Conservation (phyloP, 2,888 invertebrate species). For the Cylindroiulus punctatus region DNA sequence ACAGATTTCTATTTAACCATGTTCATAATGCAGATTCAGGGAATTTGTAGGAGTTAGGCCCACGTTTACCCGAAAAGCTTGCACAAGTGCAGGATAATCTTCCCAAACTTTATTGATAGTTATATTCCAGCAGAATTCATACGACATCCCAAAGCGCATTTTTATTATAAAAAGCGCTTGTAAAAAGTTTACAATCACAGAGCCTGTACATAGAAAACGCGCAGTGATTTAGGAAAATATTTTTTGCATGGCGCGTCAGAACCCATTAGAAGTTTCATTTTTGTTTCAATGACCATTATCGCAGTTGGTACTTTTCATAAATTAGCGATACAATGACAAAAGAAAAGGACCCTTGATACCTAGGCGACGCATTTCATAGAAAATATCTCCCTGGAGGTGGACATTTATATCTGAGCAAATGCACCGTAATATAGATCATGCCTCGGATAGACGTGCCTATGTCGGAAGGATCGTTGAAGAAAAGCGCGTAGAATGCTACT, state of each 20-base stretch:
- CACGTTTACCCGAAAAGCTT: too few species aligned
- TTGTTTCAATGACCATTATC: conserved; percentile 39
- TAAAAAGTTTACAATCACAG: neutral
- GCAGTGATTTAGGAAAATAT: neutral
- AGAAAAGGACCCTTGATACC: conserved; percentile 44
- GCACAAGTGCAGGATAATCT: neutral
- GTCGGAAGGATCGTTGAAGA: neutral
- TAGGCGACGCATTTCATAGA: conserved; percentile 43
- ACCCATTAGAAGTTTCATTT: conserved; percentile 24
- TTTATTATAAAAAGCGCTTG: conserved; percentile 17
- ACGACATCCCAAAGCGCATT: neutral
- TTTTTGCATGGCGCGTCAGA: neutral
- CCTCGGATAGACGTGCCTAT: neutral
- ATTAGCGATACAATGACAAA: conserved; percentile 45
- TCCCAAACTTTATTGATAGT: neutral
- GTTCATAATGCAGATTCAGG: neutral
- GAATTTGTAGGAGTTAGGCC: too few species aligned
- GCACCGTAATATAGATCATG: conserved; percentile 19
- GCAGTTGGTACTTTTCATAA: conserved; percentile 39
- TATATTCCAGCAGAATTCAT: neutral
- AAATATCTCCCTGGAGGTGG: neutral
- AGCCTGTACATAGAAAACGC: neutral
- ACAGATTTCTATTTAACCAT: too few species aligned
- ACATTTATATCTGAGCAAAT: conserved; percentile 10
- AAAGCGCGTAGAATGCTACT: neutral